Base-by-base conservation (phyloP, 2,888 invertebrate genomes). In the Agriotes lineatus region DNA sequence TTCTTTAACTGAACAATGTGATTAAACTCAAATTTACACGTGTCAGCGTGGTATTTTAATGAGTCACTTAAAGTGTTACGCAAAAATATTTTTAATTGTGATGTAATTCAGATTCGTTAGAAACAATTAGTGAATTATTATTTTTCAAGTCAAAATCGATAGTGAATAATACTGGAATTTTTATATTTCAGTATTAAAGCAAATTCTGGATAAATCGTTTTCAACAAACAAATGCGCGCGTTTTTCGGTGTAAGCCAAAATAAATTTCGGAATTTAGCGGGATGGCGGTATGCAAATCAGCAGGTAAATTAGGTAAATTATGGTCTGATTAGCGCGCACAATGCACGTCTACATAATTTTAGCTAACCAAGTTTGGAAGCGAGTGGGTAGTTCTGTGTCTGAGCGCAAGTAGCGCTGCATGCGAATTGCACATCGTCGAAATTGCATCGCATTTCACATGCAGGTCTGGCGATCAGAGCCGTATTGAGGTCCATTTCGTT, bases 391-490 rank as follows among this genome's bases (percentile, higher is more conserved):
- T 79, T 79, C 74, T 70, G 65, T 74, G 69, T 75, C 72, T 66
- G 75, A 75, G 76, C 75, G 74, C 73, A 70, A 73, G 72, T 62
- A 69, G 75, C 74, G 76, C 74, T 78, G 81, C 79, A 81, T 80
- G 79, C 76, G 76, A 81, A 80, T 80, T 76, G 77, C 77, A 72
- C 75, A 77, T 81, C 76, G 63, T 61, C 54, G 72, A 72, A 77
- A 77, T 76, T 75, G 76, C 71, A 67, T 71, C 66, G 64, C 70
- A 73, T 71, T 70, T 74, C 56, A 48, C 68, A 68, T 69, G 57
- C 67, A 68, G 19, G 52, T 54, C 52, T 35, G 56, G 19, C 42
- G 19, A 44, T 45, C 69, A 65, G 69, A 42, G 20, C 39, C 57
- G 64, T 60, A 65, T 48, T 56, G n/a, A 61, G 30, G 12, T 22